Evolutionary conservation across 1,140 invertebrate genomes (phyloP), one percentile per base, ranked within the genome.

Genomic region (Leptinotarsa defecta): DNA sequence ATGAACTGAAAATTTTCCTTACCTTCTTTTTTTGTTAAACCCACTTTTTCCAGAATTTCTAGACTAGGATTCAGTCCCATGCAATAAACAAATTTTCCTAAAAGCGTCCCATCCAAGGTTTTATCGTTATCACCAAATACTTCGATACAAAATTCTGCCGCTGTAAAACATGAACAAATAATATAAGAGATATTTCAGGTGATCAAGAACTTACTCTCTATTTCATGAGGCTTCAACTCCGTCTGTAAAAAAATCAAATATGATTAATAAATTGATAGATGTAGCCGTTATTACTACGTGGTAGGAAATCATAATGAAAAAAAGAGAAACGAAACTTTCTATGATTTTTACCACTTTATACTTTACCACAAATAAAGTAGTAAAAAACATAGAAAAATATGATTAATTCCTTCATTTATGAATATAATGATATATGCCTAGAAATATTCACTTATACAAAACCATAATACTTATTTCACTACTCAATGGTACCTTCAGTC

Each of bases 1-100:
- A 3, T 11, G 1, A 43, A 11, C 48, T 63, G 0, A 5, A 48
- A 3, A 63, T 4, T 20, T 64, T 78, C 49, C 64, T 70, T 75
- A 82, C 83, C 83, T 77, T 69, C 27, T 68, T 83, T 83, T 74
- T 83, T 81, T 17, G 78, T 52, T 13, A 67, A 67, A 13, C 84
- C 84, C 6, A 82, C 22, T 71, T 79, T 79, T 74, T 83, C 79
- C 34, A 85, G 69, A 19, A 63, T 78, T 17, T 81, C 83, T 49
- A 83, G 68, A 74, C 84, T 85, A 2, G 84, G 83, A 70, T 85
- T 85, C 27, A 82, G 52, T 48, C 81, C 77, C 57, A 81, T 71
- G 11, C 77, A 79, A 24, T 80, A 74, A 65, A 81, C 22, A 13
- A 84, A 73, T 61, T 78, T 74, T 3, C 80, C 81, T 71, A 85